phyloP scores from a whole-genome alignment of 64 coral and sea anemone species.

The Orbicella faveolata region DNA sequence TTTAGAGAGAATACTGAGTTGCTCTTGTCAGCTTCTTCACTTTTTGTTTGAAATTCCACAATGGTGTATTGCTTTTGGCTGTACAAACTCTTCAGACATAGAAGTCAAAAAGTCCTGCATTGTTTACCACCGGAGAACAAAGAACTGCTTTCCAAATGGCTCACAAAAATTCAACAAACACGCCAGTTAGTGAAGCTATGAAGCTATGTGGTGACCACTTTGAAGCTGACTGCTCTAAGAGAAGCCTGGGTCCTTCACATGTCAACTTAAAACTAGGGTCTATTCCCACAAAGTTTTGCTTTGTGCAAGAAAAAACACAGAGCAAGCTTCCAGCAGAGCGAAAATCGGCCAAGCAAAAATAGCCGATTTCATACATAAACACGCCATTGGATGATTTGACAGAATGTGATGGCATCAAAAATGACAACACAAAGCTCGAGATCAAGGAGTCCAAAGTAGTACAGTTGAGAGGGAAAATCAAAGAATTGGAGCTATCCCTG shows the following conservation, averaged over 20 bases:
- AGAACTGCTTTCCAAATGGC: conserved; percentile 30
- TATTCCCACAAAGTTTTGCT: conserved; percentile 12
- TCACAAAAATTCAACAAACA: conserved; percentile 31
- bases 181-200: background rate
- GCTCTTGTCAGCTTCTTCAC: too few species aligned
- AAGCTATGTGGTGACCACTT: conserved; percentile 1
- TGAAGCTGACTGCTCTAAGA: background rate
- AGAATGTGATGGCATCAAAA: background rate
- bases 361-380: background rate
- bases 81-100: conserved; percentile 1
- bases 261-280: background rate
- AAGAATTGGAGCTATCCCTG: background rate
- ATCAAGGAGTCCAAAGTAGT: background rate
- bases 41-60: background rate
- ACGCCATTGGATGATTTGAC: background rate
- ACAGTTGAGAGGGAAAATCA: background rate
- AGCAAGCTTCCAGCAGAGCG: background rate
- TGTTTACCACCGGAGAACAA: conserved; percentile 19
- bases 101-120: conserved; percentile 9
- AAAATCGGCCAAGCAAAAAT: background rate
- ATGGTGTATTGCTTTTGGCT: background rate
- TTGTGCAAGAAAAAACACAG: background rate
- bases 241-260: background rate
- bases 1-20: too few species aligned
- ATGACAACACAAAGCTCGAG: background rate